Evolutionary conservation across 2,888 invertebrate genomes (phyloP), one percentile per base, ranked within the genome.

Genomic region (Xanthia icteritia): DNA sequence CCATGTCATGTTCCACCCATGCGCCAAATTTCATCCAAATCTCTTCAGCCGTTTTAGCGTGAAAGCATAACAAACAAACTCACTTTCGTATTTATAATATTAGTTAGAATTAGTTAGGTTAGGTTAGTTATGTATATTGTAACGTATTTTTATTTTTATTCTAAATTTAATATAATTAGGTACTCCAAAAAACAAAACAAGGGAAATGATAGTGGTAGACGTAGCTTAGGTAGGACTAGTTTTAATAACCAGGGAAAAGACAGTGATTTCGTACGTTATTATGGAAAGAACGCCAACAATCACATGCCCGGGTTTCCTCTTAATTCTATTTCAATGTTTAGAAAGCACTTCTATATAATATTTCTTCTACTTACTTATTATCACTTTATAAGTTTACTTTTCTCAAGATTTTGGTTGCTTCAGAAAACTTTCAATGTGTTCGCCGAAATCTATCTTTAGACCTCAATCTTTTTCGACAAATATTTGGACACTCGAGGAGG

Each of bases 401-500:
- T 72, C 20, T 56, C 58, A 45, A 68, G 39, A 73, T 64, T 73
- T 74, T 71, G 17, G 42, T 85, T 71, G 58, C 64, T 65, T 64
- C 4, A 54, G 27, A 56, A 51, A 65, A 54, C 23, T 68, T 81
- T 68, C n/a, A 15, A 31, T 77, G n/a, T 73, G 79, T 69, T 42
- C 56, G 27, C 54, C 39, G 31, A 58, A 54, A 51, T 73, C 17
- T 69, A 75, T 69, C 66, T 65, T 60, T 23, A 61, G n/a, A 73
- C 11, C 27, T 23, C 60, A 83, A 73, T 83, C 51, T 64, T 39
- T 67, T 73, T 68, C 23, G 27, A n/a, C 73, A 79, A 86, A 79
- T 81, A 86, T 86, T 86, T 81, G 67, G 9, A n/a, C 51, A 64
- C 42, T 56, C 11, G 15, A 64, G 27, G 5, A 58, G 60, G 76